Conservation (phyloP, 2,113 vertebrate species). For the Lamprotornis superbus region DNA sequence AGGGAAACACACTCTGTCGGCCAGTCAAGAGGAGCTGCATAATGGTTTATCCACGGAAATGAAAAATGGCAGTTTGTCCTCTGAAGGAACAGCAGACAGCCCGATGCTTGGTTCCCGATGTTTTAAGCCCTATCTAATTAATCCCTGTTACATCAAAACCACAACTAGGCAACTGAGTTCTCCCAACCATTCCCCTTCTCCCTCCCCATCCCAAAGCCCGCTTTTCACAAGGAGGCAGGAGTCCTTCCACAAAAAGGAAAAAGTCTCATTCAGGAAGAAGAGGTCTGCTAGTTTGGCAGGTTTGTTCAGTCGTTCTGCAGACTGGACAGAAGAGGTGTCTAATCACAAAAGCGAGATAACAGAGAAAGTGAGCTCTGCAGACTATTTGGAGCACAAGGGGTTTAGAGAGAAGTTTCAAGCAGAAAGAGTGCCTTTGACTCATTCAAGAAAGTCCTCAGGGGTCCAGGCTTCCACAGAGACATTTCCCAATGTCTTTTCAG, state of each 20-base stretch:
- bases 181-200: conserved; percentile 82
- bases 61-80: conserved; percentile 45
- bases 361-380: conserved; percentile 70
- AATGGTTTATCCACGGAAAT: background rate
- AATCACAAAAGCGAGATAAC: conserved; percentile 15
- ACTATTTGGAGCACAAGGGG: conserved; percentile 71
- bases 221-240: conserved; percentile 75
- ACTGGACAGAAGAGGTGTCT: conserved; percentile 88
- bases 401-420: conserved; percentile 57
- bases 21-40: conserved; percentile 9
- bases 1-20: background rate
- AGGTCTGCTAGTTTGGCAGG: conserved; percentile 75
- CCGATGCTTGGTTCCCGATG: conserved; percentile 74
- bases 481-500: conserved; percentile 91
- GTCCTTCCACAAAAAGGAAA: conserved; percentile 64
- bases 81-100: conserved; percentile 64
- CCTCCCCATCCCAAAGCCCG: conserved; percentile 88
- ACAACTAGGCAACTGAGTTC: conserved; percentile 94
- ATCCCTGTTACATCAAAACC: conserved; percentile 93
- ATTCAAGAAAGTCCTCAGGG: conserved; percentile 75
- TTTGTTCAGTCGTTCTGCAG: conserved; percentile 85
- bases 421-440: conserved; percentile 73
- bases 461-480: conserved; percentile 77
- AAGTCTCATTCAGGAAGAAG: conserved; percentile 65
- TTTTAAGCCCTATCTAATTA: conserved; percentile 84